Percentiles rank a stretch among this genome's conserved stretches.
These are phyloP conservation scores for Chrysodeixis includens DNA, from an alignment of 2,888 invertebrate species.

Conservation along the genomic window DNA sequence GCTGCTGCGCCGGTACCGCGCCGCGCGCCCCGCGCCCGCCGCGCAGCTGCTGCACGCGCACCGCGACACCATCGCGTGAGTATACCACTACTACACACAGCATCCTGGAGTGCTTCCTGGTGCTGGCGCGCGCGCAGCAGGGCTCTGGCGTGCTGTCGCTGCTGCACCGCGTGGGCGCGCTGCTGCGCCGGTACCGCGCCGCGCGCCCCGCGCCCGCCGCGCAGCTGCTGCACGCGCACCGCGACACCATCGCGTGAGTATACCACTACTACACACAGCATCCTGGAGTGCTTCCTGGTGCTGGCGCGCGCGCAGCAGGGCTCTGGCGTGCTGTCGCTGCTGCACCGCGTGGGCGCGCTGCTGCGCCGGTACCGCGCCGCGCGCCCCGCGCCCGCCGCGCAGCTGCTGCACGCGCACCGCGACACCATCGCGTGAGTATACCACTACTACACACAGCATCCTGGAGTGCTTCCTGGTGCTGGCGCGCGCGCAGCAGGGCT, in stretches of 20 bases:
- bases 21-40: conserved; percentile 91
- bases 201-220: conserved; percentile 91
- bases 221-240: conserved; percentile 92
- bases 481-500: conserved; percentile 91
- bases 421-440: conserved; percentile 91
- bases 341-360: conserved; percentile 93
- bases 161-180: conserved; percentile 92
- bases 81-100: conserved; percentile 19
- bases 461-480: conserved; percentile 85
- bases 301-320: conserved; percentile 90
- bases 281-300: conserved; percentile 83
- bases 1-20: conserved; percentile 94
- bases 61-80: conserved; percentile 92
- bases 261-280: neutral
- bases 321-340: conserved; percentile 91
- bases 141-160: conserved; percentile 92
- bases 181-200: conserved; percentile 94
- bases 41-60: conserved; percentile 92
- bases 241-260: conserved; percentile 92
- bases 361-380: conserved; percentile 94
- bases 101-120: conserved; percentile 82
- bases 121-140: conserved; percentile 90
- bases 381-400: conserved; percentile 91
- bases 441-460: neutral
- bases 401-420: conserved; percentile 92